Evolutionary conservation across 2,113 vertebrate species (phyloP).

Genomic region (Chloroceryle aenea): DNA sequence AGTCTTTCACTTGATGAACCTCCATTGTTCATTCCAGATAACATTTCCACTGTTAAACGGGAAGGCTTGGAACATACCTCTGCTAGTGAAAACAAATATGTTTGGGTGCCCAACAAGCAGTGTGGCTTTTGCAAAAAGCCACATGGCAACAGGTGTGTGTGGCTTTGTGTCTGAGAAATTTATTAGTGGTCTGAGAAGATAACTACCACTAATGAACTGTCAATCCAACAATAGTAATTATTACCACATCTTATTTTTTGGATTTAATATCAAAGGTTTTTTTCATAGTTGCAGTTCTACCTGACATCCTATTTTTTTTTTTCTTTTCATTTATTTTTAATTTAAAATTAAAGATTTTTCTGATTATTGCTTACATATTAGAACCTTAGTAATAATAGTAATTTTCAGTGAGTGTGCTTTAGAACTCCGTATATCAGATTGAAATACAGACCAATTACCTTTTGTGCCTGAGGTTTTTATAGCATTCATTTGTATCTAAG

Average conservation of each 20-base stretch:
- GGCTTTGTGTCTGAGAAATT: slow-evolving; percentile 7
- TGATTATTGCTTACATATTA: not conserved
- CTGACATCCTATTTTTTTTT: not conserved
- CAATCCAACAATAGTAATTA: not conserved
- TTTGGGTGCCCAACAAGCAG: slow-evolving; percentile 92
- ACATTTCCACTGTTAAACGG: slow-evolving; percentile 89
- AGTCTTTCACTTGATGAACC: slow-evolving; percentile 96
- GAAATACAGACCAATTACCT: not conserved
- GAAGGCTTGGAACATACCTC: slow-evolving; percentile 84
- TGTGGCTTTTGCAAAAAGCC: slow-evolving; percentile 95
- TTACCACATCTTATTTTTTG: not conserved
- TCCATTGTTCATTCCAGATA: slow-evolving; percentile 94
- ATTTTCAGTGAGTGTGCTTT: not conserved
- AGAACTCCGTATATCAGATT: not conserved
- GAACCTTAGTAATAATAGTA: not conserved
- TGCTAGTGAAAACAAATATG: slow-evolving; percentile 78
- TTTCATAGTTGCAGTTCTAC: not conserved
- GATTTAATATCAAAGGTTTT: not conserved
- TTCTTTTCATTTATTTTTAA: not conserved
- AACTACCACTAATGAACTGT: not conserved
- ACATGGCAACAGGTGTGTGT: slow-evolving; percentile 92
- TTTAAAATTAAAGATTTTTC: not conserved
- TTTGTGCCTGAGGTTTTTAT: not conserved
- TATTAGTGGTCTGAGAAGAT: not conserved
- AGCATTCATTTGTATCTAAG: not conserved